Percentiles rank a stretch among this genome's conserved stretches.
phyloP scores from a whole-genome alignment of 2,888 invertebrate species.

The Harpagoxenus sublaevis region DNA sequence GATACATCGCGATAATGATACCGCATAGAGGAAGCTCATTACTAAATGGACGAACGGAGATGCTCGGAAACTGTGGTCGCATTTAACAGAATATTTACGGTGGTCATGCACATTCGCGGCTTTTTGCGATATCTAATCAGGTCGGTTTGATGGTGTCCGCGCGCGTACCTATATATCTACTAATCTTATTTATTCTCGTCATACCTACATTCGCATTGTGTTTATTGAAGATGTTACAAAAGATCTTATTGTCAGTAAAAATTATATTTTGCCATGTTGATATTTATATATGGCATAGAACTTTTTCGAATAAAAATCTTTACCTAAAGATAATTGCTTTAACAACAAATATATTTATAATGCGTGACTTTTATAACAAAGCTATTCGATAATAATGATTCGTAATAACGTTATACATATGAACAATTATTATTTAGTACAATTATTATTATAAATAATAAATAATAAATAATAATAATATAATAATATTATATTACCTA shows the following conservation, averaged over 20 bases:
- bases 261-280: background rate
- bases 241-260: background rate
- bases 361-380: background rate
- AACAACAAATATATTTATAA: background rate
- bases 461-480: background rate
- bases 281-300: background rate
- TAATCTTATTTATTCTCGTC: constrained; percentile 56
- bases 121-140: constrained; percentile 72
- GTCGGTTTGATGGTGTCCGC: constrained; percentile 57
- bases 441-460: constrained; percentile 9
- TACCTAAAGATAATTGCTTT: constrained; percentile 5
- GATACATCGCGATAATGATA: constrained; percentile 5
- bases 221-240: constrained; percentile 11
- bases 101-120: constrained; percentile 26
- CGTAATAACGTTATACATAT: background rate
- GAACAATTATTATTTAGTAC: background rate
- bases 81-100: constrained; percentile 54
- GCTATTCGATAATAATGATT: background rate
- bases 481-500: background rate
- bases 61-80: constrained; percentile 41
- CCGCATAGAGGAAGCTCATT: constrained; percentile 29
- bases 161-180: constrained; percentile 3
- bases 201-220: constrained; percentile 8
- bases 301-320: background rate
- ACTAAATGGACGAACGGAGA: constrained; percentile 11